A percentile compares a stretch with the other conserved stretches of the same genome.
Conservation (phyloP, 2,888 invertebrate species). For the Eupithecia centaureata region DNA sequence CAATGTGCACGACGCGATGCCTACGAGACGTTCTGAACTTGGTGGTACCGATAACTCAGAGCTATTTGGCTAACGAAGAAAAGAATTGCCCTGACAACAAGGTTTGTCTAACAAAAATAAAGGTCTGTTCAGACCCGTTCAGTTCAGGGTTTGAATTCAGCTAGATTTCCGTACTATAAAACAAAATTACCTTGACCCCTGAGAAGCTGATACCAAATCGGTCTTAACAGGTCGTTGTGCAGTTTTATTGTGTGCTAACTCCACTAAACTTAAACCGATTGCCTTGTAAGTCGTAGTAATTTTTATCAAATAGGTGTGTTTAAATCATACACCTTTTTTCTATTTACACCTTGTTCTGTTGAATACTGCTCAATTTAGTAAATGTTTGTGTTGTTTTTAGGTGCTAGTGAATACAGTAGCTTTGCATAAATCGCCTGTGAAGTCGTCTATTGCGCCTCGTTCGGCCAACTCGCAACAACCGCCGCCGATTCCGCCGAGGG, state of each 20-base stretch:
- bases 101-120: slow-evolving; percentile 44
- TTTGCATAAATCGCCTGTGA: slow-evolving; percentile 42
- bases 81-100: slow-evolving; percentile 60
- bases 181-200: background rate
- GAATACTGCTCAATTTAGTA: background rate
- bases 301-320: background rate
- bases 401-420: slow-evolving; percentile 61
- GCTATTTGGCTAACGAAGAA: slow-evolving; percentile 51
- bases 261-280: background rate
- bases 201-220: background rate
- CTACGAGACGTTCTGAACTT: slow-evolving; percentile 73
- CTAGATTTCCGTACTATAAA: background rate
- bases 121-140: background rate
- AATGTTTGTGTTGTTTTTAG: slow-evolving; percentile 22
- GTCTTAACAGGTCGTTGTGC: background rate
- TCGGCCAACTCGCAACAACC: slow-evolving; percentile 66
- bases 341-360: background rate
- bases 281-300: background rate
- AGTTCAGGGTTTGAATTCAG: no score
- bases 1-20: slow-evolving; percentile 87
- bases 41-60: slow-evolving; percentile 72
- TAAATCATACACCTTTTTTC: background rate
- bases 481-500: slow-evolving; percentile 73
- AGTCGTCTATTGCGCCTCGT: slow-evolving; percentile 72
- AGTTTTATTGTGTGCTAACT: background rate